Percentiles rank a stretch among this genome's conserved stretches.
phyloP scores from a whole-genome alignment of 2,797 vertebrate genomes.

The Hypotaenidia okinawae region DNA sequence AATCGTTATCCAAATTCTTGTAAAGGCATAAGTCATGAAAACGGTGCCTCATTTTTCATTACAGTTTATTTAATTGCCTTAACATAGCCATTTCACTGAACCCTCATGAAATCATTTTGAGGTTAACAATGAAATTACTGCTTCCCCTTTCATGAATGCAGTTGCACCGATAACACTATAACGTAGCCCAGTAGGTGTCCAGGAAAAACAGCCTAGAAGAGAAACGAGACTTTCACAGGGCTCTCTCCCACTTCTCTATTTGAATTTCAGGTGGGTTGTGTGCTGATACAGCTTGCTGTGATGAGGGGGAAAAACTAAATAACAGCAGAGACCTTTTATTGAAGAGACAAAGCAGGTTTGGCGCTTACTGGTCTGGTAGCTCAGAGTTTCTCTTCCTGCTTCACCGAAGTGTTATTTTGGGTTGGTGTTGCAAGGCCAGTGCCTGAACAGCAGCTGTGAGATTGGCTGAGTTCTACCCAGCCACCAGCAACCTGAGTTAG shows the following conservation, averaged over 20 bases:
- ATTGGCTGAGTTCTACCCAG: neutral
- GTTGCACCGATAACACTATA: neutral
- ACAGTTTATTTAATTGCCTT: constrained; percentile 59
- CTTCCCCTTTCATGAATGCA: neutral
- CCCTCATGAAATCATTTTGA: constrained; percentile 42
- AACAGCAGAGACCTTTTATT: neutral
- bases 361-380: neutral
- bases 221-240: neutral
- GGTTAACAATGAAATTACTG: constrained; percentile 30
- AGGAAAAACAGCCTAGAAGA: neutral
- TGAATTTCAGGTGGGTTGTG: neutral
- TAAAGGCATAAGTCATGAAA: constrained; percentile 34
- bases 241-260: neutral
- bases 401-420: neutral
- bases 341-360: neutral
- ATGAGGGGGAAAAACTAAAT: neutral
- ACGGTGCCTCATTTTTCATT: constrained; percentile 1
- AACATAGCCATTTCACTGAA: constrained; percentile 14
- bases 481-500: neutral
- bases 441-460: neutral
- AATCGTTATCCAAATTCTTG: constrained; percentile 45
- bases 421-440: neutral
- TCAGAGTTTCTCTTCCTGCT: neutral
- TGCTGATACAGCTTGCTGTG: neutral
- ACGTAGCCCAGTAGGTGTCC: neutral